Evolutionary conservation across 1,140 invertebrate genomes (phyloP), one percentile per base, ranked within the genome.

Genomic region (Trypoxylus dichotomus): DNA sequence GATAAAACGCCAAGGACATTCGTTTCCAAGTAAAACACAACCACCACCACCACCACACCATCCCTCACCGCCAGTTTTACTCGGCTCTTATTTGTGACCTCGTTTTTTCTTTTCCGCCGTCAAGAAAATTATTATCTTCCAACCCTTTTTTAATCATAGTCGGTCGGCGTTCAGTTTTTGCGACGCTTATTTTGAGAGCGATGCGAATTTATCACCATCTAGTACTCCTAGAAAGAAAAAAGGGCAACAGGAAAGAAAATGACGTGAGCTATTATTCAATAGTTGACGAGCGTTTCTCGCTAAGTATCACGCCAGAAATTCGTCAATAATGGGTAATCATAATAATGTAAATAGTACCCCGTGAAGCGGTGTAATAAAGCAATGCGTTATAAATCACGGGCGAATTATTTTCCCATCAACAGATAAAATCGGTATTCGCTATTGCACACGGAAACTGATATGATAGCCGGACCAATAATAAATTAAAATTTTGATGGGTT

Each of bases 1-100:
- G 81, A 82, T 81, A 82, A 82, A 82, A 76, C 75, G 63, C n/a
- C 41, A 43, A 37, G 72, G 72, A 74, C 72, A 43, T 42, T 74
- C 41, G 72, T 27, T 27, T 74, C 41, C 72, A 24, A 74, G 27
- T 37, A 24, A 68, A 68, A 63, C 15, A 63, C 10, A 19, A 24
- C 10, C 58, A 24, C 21, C 58, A 24, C 58, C 15, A 29, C 60
- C 60, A 27, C 60, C 60, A 27, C 27, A 27, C 11, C 60, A 11
- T 24, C 60, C 60, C 19, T 27, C 24, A 11, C 60, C 60, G 24
- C 21, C 60, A 27, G 21, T 63, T 68, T 25, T 29, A 13, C 60
- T 68, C 60, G 19, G 60, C 15, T 29, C 24, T 68, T 68, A 68
- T 68, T 68, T 68, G 60, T 68, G 60, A 68, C 60, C 60, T 24